Evolutionary conservation across 2,888 invertebrate species (phyloP), one percentile per base, ranked within the genome.

Genomic region (Melipona bicolor): DNA sequence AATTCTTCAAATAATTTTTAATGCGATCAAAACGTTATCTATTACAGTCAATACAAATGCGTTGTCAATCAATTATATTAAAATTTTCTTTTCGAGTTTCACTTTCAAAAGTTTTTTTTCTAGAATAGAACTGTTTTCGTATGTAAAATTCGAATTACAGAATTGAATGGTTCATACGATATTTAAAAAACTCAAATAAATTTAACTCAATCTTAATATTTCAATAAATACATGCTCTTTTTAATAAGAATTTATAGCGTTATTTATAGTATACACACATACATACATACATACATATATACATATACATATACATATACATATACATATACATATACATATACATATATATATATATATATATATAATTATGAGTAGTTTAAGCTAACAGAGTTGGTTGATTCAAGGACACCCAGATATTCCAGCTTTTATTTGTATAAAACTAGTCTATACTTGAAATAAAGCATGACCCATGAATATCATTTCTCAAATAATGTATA

Each of bases 381-480:
- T 5, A 59, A 59, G n/a, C 5, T 59, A 59, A 15, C 56, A 59
- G 24, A 59, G n/a, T 24, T 59, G 15, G n/a, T 15, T n/a, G 56
- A 59, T n/a, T 59, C 56, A 74, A 32, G 67, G 62, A 76, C 24
- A 82, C 65, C 75, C 70, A 74, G 59, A 74, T 69, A 74, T 73
- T 70, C 69, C 81, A 74, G 32, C 49, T 68, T 76, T 62, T 49
- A 81, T 81, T 62, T 71, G 72, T 36, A 71, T n/a, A 74, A 71
- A 83, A 83, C 64, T 65, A n/a, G 78, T 79, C 64, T 82, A 67
- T 83, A 83, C 65, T 43, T 9, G 82, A 88, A 87, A 87, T 79
- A 75, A 82, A 89, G 89, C 90, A 83, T 59, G 79, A 80, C 82
- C 78, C 83, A 79, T 68, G 52, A 70, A 84, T 36, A 64, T 83